Evolutionary conservation across 2,113 vertebrate genomes (phyloP).

Genomic region (Albula glossodonta): DNA sequence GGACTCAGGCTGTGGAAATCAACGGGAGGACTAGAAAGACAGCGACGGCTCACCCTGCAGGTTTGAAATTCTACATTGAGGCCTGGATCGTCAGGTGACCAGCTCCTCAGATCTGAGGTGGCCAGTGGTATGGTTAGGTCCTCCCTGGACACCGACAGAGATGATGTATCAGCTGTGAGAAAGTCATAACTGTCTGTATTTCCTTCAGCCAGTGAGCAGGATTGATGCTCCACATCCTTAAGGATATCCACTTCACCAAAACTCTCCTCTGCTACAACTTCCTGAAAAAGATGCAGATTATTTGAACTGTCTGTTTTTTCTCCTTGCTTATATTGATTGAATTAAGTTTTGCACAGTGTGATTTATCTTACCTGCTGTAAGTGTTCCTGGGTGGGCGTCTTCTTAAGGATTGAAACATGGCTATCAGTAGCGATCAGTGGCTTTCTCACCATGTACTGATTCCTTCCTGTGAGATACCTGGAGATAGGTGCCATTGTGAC

Average conservation of each 20-base stretch:
- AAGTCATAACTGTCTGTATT: conserved; percentile 22
- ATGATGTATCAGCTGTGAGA: conserved; percentile 28
- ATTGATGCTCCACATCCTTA: conserved; percentile 5
- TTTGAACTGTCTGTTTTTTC: neutral
- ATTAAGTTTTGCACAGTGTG: neutral
- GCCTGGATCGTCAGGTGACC: conserved; percentile 5
- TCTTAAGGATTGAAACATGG: conserved; percentile 61
- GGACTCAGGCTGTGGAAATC: conserved; percentile 47
- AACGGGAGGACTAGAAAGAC: conserved; percentile 44
- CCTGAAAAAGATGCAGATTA: conserved; percentile 25
- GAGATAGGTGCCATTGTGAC: conserved; percentile 55
- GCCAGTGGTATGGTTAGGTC: conserved; percentile 32
- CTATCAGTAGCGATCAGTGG: conserved; percentile 34
- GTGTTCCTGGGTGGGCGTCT: conserved; percentile 26
- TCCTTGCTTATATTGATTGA: neutral
- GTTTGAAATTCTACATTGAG: conserved; percentile 7
- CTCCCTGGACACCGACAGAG: conserved; percentile 30
- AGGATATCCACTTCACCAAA: conserved; percentile 15
- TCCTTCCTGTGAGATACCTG: conserved; percentile 48
- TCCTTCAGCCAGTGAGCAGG: conserved; percentile 18
- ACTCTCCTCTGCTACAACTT: neutral
- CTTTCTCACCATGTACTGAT: conserved; percentile 45
- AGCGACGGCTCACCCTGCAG: conserved; percentile 35
- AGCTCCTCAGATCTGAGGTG: conserved; percentile 43
- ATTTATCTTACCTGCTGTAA: conserved; percentile 49